Base-by-base conservation (phyloP, 2,113 vertebrate genomes). In the Amia ocellicauda region DNA sequence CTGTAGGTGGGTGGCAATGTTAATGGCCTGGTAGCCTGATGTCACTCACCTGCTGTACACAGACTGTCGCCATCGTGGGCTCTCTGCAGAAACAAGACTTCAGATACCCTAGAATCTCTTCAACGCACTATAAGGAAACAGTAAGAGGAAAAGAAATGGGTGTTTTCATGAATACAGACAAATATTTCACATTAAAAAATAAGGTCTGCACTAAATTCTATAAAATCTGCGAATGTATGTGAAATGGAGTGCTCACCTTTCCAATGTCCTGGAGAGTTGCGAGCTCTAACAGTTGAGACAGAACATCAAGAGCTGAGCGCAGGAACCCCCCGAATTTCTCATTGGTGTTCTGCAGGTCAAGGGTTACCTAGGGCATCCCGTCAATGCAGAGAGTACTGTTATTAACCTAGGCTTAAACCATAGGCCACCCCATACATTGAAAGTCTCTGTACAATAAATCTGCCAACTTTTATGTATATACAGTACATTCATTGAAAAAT, bases 271-370 rank as follows among this genome's bases (percentile, higher is more conserved):
- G 91, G 5, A 99, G 89, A 0, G 95, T 97, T 1, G 96, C 93
- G 76, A 99, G 71, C 77, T 98, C 97, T 23, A 99, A 84, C 41
- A 98, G 83, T 72, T 99, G 97, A 22, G 95, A 95, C 11, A 99
- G 83, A 54, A 99, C 95, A 49, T 98, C 95, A 51, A 99, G 77
- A 5, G 93, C 85, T 4, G 95, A 78, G 0, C 93, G 89, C 62
- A 99, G 81, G 61, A 99, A 98, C n/a, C 89, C 61, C 23, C 97
- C 96, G 74, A 99, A 98, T 78, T 99, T 99, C 74, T 99, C 97
- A 51, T 84, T 91, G 74, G 55, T 91, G 77, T 80, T 97, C 84
- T 98, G 94, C 52, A 99, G 94, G 79, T 98, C 96, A 75, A 99
- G 74, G 0, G 96, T 96, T 45, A 98, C 96, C 97, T 99, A 64